A percentile compares a stretch with the other conserved stretches of the same genome.
These are phyloP conservation scores for Cephus pulcher DNA, from an alignment of 2,888 invertebrate genomes.

Conservation along the genomic window DNA sequence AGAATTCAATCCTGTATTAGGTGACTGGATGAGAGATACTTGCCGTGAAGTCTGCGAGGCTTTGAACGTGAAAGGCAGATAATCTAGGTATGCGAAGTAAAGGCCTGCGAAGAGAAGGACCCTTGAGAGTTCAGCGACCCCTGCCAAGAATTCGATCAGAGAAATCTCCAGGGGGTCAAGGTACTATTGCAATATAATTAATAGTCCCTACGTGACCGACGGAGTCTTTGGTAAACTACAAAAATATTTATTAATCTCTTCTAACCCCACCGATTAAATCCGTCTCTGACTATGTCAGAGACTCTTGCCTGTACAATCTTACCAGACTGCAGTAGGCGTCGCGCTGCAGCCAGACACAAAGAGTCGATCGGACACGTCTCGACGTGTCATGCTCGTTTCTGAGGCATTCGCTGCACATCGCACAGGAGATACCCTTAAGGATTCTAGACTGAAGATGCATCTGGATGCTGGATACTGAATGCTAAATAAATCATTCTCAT, in stretches of 20 bases:
- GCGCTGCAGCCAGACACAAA: constrained; percentile 44
- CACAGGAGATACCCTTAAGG: not conserved
- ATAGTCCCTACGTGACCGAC: not conserved
- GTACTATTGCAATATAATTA: not conserved
- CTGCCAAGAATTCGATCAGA: constrained; percentile 3
- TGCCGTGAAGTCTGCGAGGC: not conserved
- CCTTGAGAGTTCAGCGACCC: constrained; percentile 1
- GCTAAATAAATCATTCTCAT: not conserved
- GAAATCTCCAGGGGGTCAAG: not conserved
- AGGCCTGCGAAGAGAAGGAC: not conserved
- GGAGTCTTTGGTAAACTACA: not conserved
- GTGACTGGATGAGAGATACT: not conserved
- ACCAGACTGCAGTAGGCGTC: constrained; percentile 43
- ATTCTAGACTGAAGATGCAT: not conserved
- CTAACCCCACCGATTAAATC: not conserved
- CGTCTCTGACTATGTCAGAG: constrained; percentile 22
- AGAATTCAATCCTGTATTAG: not conserved
- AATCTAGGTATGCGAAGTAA: constrained; percentile 7
- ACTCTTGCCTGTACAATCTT: constrained; percentile 29
- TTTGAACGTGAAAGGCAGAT: not conserved
- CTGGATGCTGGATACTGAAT: not conserved
- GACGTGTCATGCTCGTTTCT: constrained; percentile 27
- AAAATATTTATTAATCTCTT: not conserved
- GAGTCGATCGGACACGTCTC: constrained; percentile 44
- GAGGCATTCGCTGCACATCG: not conserved